phyloP scores from a whole-genome alignment of 2,113 vertebrate genomes.

The Bufo bufo region DNA sequence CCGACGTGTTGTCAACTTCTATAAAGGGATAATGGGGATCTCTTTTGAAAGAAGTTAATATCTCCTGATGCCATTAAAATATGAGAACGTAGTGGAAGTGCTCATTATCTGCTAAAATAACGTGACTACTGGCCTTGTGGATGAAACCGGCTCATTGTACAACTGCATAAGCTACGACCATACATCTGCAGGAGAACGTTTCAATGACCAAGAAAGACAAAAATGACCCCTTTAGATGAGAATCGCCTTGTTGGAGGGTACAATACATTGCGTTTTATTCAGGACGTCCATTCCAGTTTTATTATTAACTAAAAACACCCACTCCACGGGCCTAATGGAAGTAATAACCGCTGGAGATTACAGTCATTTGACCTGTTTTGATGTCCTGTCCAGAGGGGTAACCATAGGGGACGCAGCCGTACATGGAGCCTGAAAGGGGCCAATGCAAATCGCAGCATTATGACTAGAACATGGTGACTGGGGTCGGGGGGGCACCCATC shows the following conservation, averaged over 20 bases:
- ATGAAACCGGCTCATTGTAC: background rate
- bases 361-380: too few relatives aligned
- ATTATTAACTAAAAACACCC: background rate
- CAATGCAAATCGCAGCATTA: too few relatives aligned
- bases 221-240: background rate
- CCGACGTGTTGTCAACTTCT: background rate
- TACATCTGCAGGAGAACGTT: background rate
- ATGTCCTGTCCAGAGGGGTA: too few relatives aligned
- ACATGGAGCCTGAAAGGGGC: too few relatives aligned
- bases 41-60: background rate
- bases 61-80: background rate
- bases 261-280: background rate
- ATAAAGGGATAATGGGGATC: constrained; percentile 1
- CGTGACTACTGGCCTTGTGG: background rate
- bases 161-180: background rate
- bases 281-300: too few relatives aligned
- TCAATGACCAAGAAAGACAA: background rate
- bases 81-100: background rate
- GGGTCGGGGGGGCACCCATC: too few relatives aligned
- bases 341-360: too few relatives aligned
- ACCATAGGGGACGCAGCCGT: too few relatives aligned
- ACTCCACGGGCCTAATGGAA: too few relatives aligned
- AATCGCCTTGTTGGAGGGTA: background rate
- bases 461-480: too few relatives aligned
- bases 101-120: constrained; percentile 1